Percentiles rank a stretch among this genome's conserved stretches.
These are phyloP conservation scores for Drosophila diplacantha DNA, from an alignment of 2,888 invertebrate species.

Conservation along the genomic window DNA sequence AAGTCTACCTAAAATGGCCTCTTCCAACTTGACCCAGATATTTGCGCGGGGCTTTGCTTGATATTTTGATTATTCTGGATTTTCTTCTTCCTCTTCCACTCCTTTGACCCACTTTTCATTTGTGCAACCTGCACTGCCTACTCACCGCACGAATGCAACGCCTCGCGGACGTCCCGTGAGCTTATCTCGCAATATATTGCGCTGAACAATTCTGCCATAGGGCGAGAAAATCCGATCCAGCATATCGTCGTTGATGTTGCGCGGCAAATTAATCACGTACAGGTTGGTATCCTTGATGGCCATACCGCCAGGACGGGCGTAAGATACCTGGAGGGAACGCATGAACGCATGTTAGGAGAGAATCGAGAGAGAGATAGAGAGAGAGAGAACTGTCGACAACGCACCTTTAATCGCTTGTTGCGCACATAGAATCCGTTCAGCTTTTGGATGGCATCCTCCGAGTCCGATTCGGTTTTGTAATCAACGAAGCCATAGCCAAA, in stretches of 20 bases:
- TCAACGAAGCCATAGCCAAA: slow-evolving; percentile 98
- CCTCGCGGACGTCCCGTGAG: slow-evolving; percentile 91
- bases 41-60: neutral
- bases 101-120: neutral
- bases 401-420: slow-evolving; percentile 93
- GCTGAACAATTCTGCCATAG: slow-evolving; percentile 94
- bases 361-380: neutral
- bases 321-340: slow-evolving; percentile 83
- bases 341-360: neutral
- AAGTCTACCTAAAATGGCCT: neutral
- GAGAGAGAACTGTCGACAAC: neutral
- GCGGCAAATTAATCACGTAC: slow-evolving; percentile 94
- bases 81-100: neutral
- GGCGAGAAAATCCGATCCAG: slow-evolving; percentile 90
- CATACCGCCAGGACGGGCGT: slow-evolving; percentile 93
- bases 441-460: slow-evolving; percentile 89
- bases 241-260: slow-evolving; percentile 89
- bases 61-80: neutral
- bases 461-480: slow-evolving; percentile 89
- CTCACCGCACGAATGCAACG: slow-evolving; percentile 93
- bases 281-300: slow-evolving; percentile 96
- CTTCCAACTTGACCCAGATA: neutral
- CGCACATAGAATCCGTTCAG: slow-evolving; percentile 93
- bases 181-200: slow-evolving; percentile 92
- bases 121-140: neutral